Percentiles rank a stretch among this genome's conserved stretches.
Conservation (phyloP, 1,140 invertebrate species). For the Pseudomyrmex pallidus region DNA sequence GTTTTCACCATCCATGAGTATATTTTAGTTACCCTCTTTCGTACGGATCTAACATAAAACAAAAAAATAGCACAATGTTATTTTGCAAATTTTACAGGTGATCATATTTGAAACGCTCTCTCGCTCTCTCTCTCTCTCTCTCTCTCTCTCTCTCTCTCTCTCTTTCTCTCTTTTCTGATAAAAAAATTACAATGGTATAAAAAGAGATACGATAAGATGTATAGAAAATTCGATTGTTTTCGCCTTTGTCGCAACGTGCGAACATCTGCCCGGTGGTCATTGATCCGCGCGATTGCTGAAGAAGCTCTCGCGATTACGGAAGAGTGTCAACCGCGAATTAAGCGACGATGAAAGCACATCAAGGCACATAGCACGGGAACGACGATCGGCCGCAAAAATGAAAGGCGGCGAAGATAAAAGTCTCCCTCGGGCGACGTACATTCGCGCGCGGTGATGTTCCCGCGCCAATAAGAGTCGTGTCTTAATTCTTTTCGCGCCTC, state of each 20-base stretch:
- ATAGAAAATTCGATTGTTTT: background rate
- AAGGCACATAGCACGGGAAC: background rate
- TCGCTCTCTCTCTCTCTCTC: too few relatives aligned
- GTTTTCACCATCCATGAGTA: background rate
- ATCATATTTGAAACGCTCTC: too few relatives aligned
- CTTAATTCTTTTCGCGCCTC: slow-evolving; percentile 76
- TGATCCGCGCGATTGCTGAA: background rate
- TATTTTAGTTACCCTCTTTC: background rate
- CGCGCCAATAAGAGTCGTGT: slow-evolving; percentile 56
- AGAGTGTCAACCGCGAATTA: slow-evolving; percentile 36
- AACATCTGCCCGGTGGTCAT: slow-evolving; percentile 5
- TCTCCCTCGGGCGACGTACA: slow-evolving; percentile 45
- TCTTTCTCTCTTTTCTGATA: too few relatives aligned
- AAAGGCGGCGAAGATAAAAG: slow-evolving; percentile 31
- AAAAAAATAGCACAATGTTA: too few relatives aligned
- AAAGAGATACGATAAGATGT: background rate
- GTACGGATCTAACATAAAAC: too few relatives aligned
- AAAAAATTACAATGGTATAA: background rate
- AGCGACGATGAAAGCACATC: background rate
- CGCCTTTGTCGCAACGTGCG: background rate
- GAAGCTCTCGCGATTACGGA: slow-evolving; percentile 18
- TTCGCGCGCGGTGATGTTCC: slow-evolving; percentile 12
- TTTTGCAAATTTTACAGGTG: too few relatives aligned
- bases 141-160: too few relatives aligned
- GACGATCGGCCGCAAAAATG: background rate